These are phyloP conservation scores for Amaurobius ferox DNA, from an alignment of 2,888 invertebrate genomes.

Conservation along the genomic window DNA sequence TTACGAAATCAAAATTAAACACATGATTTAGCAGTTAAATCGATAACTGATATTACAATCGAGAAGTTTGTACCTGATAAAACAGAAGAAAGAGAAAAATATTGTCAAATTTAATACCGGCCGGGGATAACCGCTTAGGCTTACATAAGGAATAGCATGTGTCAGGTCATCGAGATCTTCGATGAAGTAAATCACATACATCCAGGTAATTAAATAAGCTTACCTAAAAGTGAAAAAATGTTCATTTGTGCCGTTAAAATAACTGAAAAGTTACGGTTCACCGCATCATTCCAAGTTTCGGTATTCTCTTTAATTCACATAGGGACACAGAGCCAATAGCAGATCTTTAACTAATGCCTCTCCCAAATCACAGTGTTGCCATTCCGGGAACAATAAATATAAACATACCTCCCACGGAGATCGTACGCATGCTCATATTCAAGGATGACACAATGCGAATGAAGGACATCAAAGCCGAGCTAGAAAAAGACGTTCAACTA, in stretches of 20 bases:
- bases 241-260: neutral
- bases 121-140: slow-evolving; percentile 26
- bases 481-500: too few relatives aligned
- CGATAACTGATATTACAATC: too few relatives aligned
- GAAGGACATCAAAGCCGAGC: too few relatives aligned
- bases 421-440: too few relatives aligned
- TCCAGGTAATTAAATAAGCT: neutral
- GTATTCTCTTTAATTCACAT: neutral
- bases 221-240: neutral
- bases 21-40: too few relatives aligned
- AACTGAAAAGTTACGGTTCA: neutral
- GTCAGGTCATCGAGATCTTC: neutral
- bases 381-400: neutral
- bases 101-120: slow-evolving; percentile 5
- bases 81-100: too few relatives aligned
- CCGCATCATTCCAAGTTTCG: neutral
- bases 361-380: slow-evolving; percentile 14
- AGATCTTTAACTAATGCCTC: slow-evolving; percentile 35
- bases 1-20: too few relatives aligned
- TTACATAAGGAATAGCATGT: slow-evolving; percentile 22
- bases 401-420: too few relatives aligned
- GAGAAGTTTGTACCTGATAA: too few relatives aligned
- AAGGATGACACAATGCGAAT: too few relatives aligned
- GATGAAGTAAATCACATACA: neutral
- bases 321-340: slow-evolving; percentile 10